These are phyloP conservation scores for Trichonephila clavata DNA, from an alignment of 1,140 invertebrate species.

Conservation along the genomic window DNA sequence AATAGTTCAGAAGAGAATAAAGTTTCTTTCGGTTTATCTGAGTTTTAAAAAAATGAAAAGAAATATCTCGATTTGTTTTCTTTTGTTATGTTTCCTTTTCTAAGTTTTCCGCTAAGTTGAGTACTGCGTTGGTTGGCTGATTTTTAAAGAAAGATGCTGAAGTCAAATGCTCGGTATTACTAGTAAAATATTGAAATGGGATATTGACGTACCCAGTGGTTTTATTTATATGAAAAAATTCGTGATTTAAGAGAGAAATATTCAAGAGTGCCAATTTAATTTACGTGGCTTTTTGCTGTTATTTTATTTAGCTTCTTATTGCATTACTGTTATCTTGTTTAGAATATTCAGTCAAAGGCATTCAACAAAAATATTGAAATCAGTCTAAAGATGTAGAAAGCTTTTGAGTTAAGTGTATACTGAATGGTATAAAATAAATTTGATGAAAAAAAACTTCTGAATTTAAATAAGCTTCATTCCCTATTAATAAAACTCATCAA, in stretches of 20 bases:
- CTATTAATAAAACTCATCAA: no score
- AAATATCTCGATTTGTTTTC: background rate
- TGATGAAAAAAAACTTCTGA: no score
- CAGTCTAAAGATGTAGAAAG: no score
- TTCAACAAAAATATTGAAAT: no score
- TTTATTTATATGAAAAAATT: background rate
- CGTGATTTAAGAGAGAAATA: background rate
- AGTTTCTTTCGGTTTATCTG: constrained; percentile 12
- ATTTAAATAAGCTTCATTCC: no score
- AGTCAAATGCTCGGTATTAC: background rate
- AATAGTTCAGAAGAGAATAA: background rate
- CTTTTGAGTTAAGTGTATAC: no score
- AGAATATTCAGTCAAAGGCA: no score
- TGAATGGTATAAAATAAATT: no score
- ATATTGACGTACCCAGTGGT: background rate
- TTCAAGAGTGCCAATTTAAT: background rate
- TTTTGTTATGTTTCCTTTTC: constrained; percentile 12
- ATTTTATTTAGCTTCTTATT: no score
- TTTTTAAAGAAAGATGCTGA: background rate
- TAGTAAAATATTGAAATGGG: background rate
- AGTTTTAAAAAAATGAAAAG: background rate
- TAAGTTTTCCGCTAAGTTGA: background rate
- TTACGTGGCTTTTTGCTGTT: no score
- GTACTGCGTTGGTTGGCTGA: background rate
- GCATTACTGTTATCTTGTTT: no score